Evolutionary conservation across 1,140 invertebrate species (phyloP).

Genomic region (Orussus abietinus): DNA sequence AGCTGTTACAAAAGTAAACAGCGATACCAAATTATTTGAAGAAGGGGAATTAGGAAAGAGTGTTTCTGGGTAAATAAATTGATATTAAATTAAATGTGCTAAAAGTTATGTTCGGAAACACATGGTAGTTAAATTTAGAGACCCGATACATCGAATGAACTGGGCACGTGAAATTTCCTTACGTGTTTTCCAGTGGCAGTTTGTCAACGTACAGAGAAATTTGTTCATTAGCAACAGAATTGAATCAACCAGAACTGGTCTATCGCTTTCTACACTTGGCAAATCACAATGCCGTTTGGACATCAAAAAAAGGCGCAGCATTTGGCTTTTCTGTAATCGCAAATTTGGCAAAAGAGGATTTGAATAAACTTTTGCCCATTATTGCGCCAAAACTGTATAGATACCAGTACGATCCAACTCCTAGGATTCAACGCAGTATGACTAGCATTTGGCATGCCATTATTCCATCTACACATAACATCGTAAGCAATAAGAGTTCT

Average conservation of each 20-base stretch:
- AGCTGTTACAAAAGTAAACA: conserved; percentile 67
- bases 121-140: conserved; percentile 5
- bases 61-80: conserved; percentile 68
- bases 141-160: too few relatives aligned
- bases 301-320: conserved; percentile 87
- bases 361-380: conserved; percentile 74
- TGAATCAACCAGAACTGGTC: conserved; percentile 90
- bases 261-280: conserved; percentile 95
- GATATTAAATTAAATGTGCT: conserved; percentile 7
- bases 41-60: conserved; percentile 80
- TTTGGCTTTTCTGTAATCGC: conserved; percentile 87
- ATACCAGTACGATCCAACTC: conserved; percentile 87
- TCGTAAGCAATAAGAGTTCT: conserved; percentile 55
- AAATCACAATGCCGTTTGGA: conserved; percentile 92
- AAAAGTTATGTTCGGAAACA: neutral
- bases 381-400: conserved; percentile 88
- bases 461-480: conserved; percentile 80
- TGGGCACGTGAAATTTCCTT: too few relatives aligned
- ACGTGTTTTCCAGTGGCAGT: conserved; percentile 66
- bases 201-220: conserved; percentile 91
- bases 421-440: conserved; percentile 88
- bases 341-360: conserved; percentile 72
- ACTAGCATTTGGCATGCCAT: conserved; percentile 85
- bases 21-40: conserved; percentile 84
- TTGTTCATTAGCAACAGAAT: conserved; percentile 86